A percentile compares a stretch with the other conserved stretches of the same genome.
Conservation (phyloP, 2,113 vertebrate species). For the Nibea coibor region DNA sequence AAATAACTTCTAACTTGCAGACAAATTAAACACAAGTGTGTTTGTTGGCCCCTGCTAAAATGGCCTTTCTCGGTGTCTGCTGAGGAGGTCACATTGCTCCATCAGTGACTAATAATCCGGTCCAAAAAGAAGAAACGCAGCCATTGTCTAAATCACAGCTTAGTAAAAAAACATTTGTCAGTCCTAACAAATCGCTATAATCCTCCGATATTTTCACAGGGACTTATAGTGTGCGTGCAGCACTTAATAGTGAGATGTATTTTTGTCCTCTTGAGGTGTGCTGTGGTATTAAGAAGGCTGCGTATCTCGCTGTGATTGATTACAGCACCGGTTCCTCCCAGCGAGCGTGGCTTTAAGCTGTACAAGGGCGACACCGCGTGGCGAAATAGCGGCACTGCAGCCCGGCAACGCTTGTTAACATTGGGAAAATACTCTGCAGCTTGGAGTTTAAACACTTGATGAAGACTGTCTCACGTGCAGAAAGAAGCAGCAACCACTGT, state of each 20-base stretch:
- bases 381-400: neutral
- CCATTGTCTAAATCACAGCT: slow-evolving; percentile 36
- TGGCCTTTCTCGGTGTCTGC: slow-evolving; percentile 57
- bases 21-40: slow-evolving; percentile 80
- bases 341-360: neutral
- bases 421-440: neutral
- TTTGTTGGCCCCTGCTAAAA: slow-evolving; percentile 69
- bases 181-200: slow-evolving; percentile 56
- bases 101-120: slow-evolving; percentile 29
- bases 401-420: neutral
- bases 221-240: slow-evolving; percentile 10
- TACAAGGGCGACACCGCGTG: slow-evolving; percentile 72
- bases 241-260: slow-evolving; percentile 1
- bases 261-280: slow-evolving; percentile 7
- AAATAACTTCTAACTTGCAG: slow-evolving; percentile 78
- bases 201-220: slow-evolving; percentile 48
- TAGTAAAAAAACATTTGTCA: slow-evolving; percentile 37
- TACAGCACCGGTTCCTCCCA: slow-evolving; percentile 9
- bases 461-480: neutral
- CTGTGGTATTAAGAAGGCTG: neutral
- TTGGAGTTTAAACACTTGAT: neutral
- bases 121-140: slow-evolving; percentile 18
- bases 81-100: slow-evolving; percentile 55
- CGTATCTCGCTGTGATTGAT: slow-evolving; percentile 13
- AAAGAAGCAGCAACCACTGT: neutral